Evolutionary conservation across 2,113 vertebrate species (phyloP).

Genomic region (Saiga tatarica): DNA sequence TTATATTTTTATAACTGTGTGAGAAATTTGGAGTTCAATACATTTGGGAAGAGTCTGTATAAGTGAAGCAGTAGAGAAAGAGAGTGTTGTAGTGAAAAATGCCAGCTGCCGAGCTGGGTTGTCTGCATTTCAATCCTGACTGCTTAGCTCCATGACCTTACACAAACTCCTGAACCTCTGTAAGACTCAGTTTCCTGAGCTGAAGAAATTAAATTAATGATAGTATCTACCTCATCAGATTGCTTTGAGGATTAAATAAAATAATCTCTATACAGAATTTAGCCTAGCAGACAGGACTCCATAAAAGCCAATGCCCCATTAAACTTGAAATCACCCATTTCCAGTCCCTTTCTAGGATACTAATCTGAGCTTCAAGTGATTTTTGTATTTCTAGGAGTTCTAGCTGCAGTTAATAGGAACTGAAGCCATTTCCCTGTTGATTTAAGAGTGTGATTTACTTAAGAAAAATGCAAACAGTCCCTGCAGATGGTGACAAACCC

Average conservation of each 20-base stretch:
- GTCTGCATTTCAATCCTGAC: neutral
- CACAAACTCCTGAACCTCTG: neutral
- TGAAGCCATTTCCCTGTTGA: neutral
- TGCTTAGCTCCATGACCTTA: neutral
- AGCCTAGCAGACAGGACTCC: neutral
- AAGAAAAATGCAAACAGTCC: neutral
- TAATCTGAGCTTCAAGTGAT: neutral
- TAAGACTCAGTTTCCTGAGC: neutral
- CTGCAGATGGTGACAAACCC: neutral
- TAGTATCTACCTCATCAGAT: conserved; percentile 1
- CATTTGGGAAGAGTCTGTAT: neutral
- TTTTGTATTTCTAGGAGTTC: neutral
- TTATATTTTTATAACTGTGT: neutral
- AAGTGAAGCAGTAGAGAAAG: neutral
- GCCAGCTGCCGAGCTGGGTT: neutral
- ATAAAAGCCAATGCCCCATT: neutral
- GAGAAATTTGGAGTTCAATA: neutral
- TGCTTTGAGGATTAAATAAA: neutral
- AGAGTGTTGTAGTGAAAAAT: neutral
- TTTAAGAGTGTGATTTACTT: neutral
- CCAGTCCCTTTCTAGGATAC: neutral
- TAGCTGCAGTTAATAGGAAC: neutral
- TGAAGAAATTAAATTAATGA: conserved; percentile 28
- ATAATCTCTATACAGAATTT: neutral
- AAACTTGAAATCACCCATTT: neutral